Evolutionary conservation across 2,888 invertebrate species (phyloP), one percentile per base, ranked within the genome.

Genomic region (Apodemia zela): DNA sequence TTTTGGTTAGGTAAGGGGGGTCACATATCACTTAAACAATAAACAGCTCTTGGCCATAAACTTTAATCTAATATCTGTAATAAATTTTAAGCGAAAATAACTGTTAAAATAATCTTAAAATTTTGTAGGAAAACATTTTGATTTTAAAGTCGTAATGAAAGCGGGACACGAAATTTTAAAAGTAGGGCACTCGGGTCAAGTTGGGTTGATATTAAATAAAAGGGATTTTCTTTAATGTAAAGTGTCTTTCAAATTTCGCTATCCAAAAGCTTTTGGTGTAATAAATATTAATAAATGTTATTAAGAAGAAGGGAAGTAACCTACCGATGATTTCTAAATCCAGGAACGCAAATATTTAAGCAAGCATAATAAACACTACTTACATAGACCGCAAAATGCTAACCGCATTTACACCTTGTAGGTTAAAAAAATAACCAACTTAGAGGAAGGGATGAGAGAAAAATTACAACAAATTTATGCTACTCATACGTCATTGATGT

Each of bases 191-290:
- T 21, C 51, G 21, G 21, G 51, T 51, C 51, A 51, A 51, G 51
- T 51, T 21, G 51, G 51, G 51, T 18, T 10, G 47, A 51, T 51
- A 51, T 51, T 51, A 51, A 51, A 51, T 51, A 51, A 51, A 51
- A 21, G 54, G 54, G 54, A 54, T 51, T 51, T 51, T 21, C 21
- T 51, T 51, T 51, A 51, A 51, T 13, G 21, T 49, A 49, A 49
- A 51, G 51, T 51, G 51, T 51, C 51, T 51, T 21, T 25, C 25
- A 51, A 51, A 51, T 11, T 51, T 51, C 13, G 54, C 54, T 54
- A 54, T 21, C 54, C 25, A 54, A 25, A 54, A 54, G 54, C 54
- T 54, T 51, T 54, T 25, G 18, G 54, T 54, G 21, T 54, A 13
- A 54, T 18, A 25, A 54, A 54, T 11, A 54, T 54, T 54, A 25